These are phyloP conservation scores for Caracal caracal DNA, from an alignment of 2,113 vertebrate genomes.

Conservation along the genomic window DNA sequence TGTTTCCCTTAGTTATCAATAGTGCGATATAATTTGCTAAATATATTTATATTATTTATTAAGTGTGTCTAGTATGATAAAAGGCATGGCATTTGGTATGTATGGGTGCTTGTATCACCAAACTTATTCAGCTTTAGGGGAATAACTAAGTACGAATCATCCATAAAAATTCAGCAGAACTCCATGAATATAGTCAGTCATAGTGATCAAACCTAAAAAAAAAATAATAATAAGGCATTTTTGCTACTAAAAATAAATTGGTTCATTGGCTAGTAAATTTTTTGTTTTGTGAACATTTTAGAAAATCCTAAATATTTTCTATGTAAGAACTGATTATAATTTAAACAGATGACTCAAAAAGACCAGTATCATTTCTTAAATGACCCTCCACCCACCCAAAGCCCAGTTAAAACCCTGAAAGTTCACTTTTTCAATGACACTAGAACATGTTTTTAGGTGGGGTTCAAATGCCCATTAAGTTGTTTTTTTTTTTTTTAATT, in stretches of 20 bases:
- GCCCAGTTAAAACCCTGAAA: neutral
- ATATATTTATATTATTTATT: neutral
- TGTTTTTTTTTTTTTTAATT: no score
- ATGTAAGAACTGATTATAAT: constrained; percentile 11
- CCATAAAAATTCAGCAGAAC: neutral
- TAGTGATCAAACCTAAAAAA: neutral
- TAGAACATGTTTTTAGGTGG: neutral
- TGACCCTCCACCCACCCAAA: neutral
- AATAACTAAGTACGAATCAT: neutral
- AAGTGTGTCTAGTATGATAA: neutral
- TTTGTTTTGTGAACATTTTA: neutral
- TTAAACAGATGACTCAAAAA: constrained; percentile 14
- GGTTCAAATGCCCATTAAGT: neutral
- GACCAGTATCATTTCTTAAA: neutral
- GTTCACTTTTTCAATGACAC: neutral
- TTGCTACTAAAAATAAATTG: constrained; percentile 29
- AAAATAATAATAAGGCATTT: neutral
- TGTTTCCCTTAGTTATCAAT: neutral
- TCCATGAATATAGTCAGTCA: neutral
- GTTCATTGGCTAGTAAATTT: neutral
- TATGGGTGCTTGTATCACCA: neutral
- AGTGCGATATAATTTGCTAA: neutral
- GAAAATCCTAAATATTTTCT: constrained; percentile 20
- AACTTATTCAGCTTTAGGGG: neutral
- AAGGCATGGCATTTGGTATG: neutral